Percentiles rank a stretch among this genome's conserved stretches.
phyloP scores from a whole-genome alignment of 1,140 invertebrate species.

The Drosophila insularis region DNA sequence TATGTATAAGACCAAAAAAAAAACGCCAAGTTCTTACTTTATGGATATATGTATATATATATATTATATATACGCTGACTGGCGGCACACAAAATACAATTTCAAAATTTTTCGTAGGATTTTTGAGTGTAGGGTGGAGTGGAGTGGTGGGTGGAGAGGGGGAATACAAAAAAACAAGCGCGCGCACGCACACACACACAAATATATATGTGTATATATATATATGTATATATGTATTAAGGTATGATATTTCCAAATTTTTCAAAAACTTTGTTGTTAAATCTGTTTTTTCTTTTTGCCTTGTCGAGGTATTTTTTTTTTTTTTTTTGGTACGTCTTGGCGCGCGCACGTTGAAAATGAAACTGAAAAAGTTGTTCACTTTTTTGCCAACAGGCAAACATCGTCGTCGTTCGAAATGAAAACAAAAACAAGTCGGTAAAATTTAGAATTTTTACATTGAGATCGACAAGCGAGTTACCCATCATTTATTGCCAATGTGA shows the following conservation, averaged over 20 bases:
- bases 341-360: constrained; percentile 73
- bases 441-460: neutral
- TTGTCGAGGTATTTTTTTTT: no score
- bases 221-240: constrained; percentile 2
- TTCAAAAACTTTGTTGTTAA: constrained; percentile 32
- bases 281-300: constrained; percentile 35
- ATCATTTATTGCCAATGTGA: no score
- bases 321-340: constrained; percentile 55
- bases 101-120: neutral
- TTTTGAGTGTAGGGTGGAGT: neutral
- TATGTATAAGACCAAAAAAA: neutral
- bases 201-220: neutral
- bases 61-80: neutral
- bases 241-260: constrained; percentile 14
- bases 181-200: constrained; percentile 9
- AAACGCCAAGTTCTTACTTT: constrained; percentile 60
- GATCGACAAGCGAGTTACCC: neutral
- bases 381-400: constrained; percentile 38
- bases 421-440: constrained; percentile 21
- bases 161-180: neutral
- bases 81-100: constrained; percentile 6
- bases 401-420: constrained; percentile 4
- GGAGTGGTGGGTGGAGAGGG: neutral
- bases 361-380: constrained; percentile 57
- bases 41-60: constrained; percentile 23